These are phyloP conservation scores for Actias luna DNA, from an alignment of 2,888 invertebrate genomes.

Conservation along the genomic window DNA sequence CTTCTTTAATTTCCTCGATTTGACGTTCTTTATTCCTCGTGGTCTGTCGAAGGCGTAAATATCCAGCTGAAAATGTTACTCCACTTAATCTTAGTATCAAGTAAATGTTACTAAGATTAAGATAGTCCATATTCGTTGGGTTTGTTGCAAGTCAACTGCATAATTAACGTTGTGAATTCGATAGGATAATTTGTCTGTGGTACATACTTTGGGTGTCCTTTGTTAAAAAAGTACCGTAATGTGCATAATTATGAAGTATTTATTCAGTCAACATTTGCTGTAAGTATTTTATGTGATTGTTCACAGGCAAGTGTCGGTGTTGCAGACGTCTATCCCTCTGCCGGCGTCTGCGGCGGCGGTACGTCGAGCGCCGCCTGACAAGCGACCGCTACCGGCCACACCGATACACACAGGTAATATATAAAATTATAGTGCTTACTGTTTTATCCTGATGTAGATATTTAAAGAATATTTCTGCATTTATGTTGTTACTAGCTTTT, in stretches of 20 bases:
- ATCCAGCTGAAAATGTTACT: neutral
- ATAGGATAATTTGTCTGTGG: too few species aligned
- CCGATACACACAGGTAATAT: constrained; percentile 77
- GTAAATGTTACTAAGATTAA: too few species aligned
- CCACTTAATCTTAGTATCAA: neutral
- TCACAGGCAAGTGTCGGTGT: constrained; percentile 85
- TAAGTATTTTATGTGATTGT: constrained; percentile 9
- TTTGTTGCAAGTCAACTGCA: too few species aligned
- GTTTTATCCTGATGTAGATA: neutral
- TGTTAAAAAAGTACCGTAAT: too few species aligned
- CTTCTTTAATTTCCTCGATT: neutral
- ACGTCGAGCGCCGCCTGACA: constrained; percentile 90
- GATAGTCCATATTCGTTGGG: too few species aligned
- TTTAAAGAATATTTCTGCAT: too few species aligned
- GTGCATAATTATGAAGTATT: neutral
- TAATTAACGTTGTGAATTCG: too few species aligned
- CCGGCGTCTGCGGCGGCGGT: constrained; percentile 90
- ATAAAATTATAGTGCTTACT: neutral
- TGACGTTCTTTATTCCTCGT: neutral
- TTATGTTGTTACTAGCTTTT: too few species aligned
- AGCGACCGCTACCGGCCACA: constrained; percentile 88
- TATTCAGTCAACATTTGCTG: neutral
- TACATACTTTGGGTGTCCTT: too few species aligned
- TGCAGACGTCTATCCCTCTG: constrained; percentile 89
- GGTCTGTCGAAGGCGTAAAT: neutral